Conservation (phyloP, 2,113 vertebrate species). For the Plecturocebus donacophilus region DNA sequence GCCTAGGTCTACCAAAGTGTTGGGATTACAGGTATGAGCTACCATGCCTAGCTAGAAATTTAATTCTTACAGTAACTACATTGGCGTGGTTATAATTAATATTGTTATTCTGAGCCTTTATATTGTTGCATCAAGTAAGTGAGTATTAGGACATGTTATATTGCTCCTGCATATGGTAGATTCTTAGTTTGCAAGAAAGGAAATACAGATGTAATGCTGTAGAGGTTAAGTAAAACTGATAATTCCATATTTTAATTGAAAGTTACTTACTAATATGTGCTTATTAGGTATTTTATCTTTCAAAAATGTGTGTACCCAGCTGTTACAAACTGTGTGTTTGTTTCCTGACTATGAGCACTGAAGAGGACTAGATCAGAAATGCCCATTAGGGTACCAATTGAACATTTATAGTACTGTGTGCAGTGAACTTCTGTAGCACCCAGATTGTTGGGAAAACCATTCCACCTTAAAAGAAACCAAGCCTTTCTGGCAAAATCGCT, state of each 20-base stretch:
- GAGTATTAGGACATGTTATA: neutral
- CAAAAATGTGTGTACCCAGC: neutral
- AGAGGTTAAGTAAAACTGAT: neutral
- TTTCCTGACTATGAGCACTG: neutral
- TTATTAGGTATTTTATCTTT: slow-evolving; percentile 10
- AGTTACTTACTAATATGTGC: neutral
- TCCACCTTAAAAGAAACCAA: neutral
- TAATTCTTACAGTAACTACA: neutral
- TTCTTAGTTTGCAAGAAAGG: neutral
- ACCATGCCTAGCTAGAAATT: neutral
- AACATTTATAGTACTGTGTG: neutral
- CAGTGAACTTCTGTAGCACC: neutral
- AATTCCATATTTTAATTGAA: neutral
- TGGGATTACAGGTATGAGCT: no score
- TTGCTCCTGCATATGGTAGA: neutral
- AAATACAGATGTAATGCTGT: neutral
- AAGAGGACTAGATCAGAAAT: neutral
- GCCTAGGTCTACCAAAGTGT: no score
- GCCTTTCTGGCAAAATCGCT: neutral
- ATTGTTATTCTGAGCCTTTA: neutral
- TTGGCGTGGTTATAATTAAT: neutral
- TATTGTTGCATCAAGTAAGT: neutral
- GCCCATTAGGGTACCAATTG: neutral
- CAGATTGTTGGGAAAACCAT: neutral
- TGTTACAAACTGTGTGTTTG: neutral